phyloP scores from a whole-genome alignment of 2,797 vertebrate genomes.

The Lutjanus argentimaculatus region DNA sequence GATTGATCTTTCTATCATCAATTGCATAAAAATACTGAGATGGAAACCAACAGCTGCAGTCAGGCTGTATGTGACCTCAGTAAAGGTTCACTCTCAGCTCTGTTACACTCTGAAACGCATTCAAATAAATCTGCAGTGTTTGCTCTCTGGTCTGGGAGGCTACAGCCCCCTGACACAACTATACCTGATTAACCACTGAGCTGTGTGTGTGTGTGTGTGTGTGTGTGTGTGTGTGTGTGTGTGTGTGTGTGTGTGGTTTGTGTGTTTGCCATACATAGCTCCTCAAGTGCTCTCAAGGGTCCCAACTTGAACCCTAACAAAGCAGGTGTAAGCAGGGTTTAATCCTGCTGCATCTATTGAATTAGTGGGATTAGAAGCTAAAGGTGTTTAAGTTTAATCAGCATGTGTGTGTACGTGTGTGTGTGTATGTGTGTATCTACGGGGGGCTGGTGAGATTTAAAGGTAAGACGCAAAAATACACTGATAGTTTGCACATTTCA shows the following conservation, averaged over 20 bases:
- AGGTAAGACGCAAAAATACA: background rate
- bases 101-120: background rate
- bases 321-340: slow-evolving; percentile 47
- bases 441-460: background rate
- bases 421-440: background rate
- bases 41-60: too few relatives aligned
- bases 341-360: slow-evolving; percentile 59
- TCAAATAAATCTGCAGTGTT: background rate
- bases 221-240: background rate
- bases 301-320: slow-evolving; percentile 49
- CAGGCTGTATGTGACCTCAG: background rate
- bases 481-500: background rate
- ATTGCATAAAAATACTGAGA: too few relatives aligned
- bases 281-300: slow-evolving; percentile 28
- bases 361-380: slow-evolving; percentile 55
- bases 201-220: slow-evolving; percentile 6
- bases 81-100: too few relatives aligned
- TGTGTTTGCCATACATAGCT: background rate
- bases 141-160: background rate
- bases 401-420: slow-evolving; percentile 18
- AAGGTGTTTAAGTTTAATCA: slow-evolving; percentile 49
- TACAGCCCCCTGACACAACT: background rate
- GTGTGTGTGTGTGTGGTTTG: slow-evolving; percentile 3
- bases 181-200: background rate
- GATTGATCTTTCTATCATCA: background rate